phyloP scores from a whole-genome alignment of 2,888 invertebrate genomes.

The Tetragonisca angustula region DNA sequence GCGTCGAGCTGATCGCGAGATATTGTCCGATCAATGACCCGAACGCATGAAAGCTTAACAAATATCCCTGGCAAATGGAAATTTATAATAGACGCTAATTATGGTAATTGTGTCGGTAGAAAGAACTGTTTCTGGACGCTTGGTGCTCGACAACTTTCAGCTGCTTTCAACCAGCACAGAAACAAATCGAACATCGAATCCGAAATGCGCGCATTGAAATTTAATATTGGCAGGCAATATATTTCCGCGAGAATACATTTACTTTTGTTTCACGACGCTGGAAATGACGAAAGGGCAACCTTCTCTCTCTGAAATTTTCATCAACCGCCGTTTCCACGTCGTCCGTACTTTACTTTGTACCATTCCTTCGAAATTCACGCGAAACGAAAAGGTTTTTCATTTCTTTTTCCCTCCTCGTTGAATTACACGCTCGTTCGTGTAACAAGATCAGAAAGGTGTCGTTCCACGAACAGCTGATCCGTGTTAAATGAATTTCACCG shows the following conservation, averaged over 20 bases:
- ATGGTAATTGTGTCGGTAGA: background rate
- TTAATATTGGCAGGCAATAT: background rate
- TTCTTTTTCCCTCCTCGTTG: background rate
- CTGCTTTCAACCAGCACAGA: background rate
- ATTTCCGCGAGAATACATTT: background rate
- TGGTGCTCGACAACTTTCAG: background rate
- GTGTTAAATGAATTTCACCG: constrained; percentile 28
- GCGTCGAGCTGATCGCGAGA: background rate
- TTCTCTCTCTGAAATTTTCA: background rate
- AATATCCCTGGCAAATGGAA: background rate
- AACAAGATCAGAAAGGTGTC: constrained; percentile 31
- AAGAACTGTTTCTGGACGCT: background rate
- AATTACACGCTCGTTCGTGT: constrained; percentile 1
- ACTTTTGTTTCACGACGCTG: background rate
- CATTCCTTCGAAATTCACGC: background rate
- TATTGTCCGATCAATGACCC: background rate
- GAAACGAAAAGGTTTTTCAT: background rate
- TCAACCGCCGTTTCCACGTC: background rate
- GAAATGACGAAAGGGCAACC: background rate
- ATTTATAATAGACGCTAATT: background rate
- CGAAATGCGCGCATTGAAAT: background rate
- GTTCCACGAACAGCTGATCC: constrained; percentile 15
- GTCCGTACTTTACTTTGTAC: background rate
- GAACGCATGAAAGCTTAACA: background rate
- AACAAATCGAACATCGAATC: background rate